Evolutionary conservation across 2,888 invertebrate species (phyloP), one percentile per base, ranked within the genome.

Genomic region (Mythimna pallens): DNA sequence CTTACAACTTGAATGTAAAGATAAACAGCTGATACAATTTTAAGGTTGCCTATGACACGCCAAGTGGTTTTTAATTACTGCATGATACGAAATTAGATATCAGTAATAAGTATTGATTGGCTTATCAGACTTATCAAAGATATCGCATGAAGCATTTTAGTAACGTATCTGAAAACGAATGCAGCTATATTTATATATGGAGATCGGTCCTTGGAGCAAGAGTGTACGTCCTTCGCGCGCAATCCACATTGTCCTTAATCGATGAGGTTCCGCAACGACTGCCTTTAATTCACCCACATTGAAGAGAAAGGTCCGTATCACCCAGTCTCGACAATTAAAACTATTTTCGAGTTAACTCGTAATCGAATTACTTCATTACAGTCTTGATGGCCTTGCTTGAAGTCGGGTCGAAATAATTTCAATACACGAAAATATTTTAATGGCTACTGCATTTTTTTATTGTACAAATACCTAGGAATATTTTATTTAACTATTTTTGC

Each of bases 141-240:
- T 57, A 71, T 76, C 47, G 52, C 20, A 71, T 43, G 5, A 40
- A 69, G 40, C 20, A 52, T 80, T 76, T 65, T 65, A 58, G 52
- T 68, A 54, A 50, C 1, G 30, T 40, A 55, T 50, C 47, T 66
- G 58, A 59, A 55, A 58, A 77, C 5, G 4, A 66, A 59, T 7
- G 25, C 14, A 22, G n/a, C 3, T 36, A 62, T 47, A 61, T 66
- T 70, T 25, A 47, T 52, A 34, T 52, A 34, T 54, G 8, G 74
- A 89, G 84, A 82, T 83, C 84, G 67, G 82, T 87, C 89, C 89
- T 89, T 88, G 88, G 81, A 76, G 73, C 80, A 76, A 75, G 73
- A 55, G 54, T 57, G 73, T 57, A 70, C 78, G 89, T 91, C 91
- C 92, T 91, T 92, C 87, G 87, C 86, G 87, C 84, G 86, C 78